Evolutionary conservation across 2,113 vertebrate genomes (phyloP).

Genomic region (Merops nubicus): DNA sequence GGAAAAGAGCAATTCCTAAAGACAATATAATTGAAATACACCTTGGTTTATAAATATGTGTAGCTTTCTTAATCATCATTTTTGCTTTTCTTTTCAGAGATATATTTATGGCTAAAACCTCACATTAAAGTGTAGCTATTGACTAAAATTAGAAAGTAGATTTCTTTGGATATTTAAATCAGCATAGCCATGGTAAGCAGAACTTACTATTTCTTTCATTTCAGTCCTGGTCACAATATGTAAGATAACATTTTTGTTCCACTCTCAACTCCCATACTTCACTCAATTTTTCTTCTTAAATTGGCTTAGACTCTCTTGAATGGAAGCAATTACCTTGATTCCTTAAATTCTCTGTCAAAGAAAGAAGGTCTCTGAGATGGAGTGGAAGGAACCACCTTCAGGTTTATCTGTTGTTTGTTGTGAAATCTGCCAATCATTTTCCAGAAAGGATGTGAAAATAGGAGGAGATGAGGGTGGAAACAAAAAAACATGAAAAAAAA

Average conservation of each 20-base stretch:
- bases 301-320: constrained; percentile 17
- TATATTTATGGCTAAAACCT: not conserved
- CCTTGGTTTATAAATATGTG: not conserved
- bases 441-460: not conserved
- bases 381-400: not conserved
- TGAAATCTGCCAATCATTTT: not conserved
- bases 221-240: not conserved
- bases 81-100: not conserved
- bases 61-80: not conserved
- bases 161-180: not conserved
- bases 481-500: not conserved
- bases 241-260: not conserved
- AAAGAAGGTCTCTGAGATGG: not conserved
- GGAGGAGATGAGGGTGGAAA: not conserved
- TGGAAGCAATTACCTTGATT: constrained; percentile 18
- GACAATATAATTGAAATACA: not conserved
- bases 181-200: not conserved
- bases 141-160: not conserved
- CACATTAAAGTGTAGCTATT: not conserved
- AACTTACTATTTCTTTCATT: not conserved
- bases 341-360: constrained; percentile 7
- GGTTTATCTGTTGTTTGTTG: not conserved
- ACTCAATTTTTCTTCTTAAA: constrained; percentile 12
- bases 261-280: not conserved
- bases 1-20: not conserved